Percentiles rank a stretch among this genome's conserved stretches.
Conservation (phyloP, 2,113 vertebrate species). For the Thunnus thynnus region DNA sequence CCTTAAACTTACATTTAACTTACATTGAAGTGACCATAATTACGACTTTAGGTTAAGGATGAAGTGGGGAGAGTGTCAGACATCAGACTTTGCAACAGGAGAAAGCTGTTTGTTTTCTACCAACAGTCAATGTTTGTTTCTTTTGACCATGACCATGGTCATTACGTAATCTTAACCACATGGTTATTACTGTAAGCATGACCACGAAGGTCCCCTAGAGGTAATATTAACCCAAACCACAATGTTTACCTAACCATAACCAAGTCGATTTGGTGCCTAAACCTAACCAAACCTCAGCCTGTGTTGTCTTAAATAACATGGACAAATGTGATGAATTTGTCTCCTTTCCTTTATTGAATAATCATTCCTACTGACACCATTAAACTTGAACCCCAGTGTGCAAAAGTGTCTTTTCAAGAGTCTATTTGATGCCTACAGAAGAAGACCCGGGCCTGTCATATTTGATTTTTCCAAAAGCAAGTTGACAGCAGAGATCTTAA, state of each 20-base stretch:
- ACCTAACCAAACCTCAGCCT: background rate
- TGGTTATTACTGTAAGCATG: background rate
- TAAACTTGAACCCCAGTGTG: slow-evolving; percentile 6
- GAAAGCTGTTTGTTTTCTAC: background rate
- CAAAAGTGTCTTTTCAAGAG: slow-evolving; percentile 23
- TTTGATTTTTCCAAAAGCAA: slow-evolving; percentile 16
- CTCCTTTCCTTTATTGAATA: slow-evolving; percentile 6
- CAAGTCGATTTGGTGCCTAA: background rate
- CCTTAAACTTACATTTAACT: no score
- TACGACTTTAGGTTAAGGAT: no score
- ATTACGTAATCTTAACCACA: background rate
- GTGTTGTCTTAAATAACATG: no score
- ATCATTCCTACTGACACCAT: slow-evolving; percentile 6
- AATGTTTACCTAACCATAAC: background rate
- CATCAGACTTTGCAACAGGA: no score
- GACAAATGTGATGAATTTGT: no score
- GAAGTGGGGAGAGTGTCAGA: no score
- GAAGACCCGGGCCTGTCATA: slow-evolving; percentile 4
- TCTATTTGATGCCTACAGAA: slow-evolving; percentile 26
- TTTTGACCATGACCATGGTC: background rate
- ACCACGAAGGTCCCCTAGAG: background rate
- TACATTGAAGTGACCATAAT: no score
- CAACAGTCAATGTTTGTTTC: background rate
- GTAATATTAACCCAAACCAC: background rate
- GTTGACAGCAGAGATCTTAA: slow-evolving; percentile 12